phyloP scores from a whole-genome alignment of 2,888 invertebrate species.

The Tachystola acroxantha region DNA sequence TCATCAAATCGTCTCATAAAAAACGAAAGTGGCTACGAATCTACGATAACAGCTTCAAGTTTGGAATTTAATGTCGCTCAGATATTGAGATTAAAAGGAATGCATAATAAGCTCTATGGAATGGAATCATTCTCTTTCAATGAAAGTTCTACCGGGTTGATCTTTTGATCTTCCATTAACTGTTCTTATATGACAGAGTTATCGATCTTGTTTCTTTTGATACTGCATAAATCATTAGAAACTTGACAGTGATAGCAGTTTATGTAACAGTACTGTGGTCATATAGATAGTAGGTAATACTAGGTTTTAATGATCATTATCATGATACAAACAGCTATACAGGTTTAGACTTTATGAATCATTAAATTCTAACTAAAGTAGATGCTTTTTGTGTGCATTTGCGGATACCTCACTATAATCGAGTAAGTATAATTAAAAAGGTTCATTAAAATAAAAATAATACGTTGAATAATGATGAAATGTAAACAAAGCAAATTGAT shows the following conservation, averaged over 20 bases:
- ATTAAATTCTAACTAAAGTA: too few relatives aligned
- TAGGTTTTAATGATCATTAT: too few relatives aligned
- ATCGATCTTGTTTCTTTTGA: conserved; percentile 1
- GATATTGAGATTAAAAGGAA: too few relatives aligned
- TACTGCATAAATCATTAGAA: conserved; percentile 1
- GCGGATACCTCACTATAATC: too few relatives aligned
- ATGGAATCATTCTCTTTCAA: background rate
- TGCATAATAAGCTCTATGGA: background rate
- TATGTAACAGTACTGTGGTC: background rate
- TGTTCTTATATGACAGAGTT: background rate
- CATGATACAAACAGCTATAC: too few relatives aligned
- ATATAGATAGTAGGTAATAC: too few relatives aligned
- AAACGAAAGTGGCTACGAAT: background rate
- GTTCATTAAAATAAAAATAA: too few relatives aligned
- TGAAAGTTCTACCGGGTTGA: background rate
- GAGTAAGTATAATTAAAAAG: too few relatives aligned
- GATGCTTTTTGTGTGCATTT: too few relatives aligned
- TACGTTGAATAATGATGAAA: too few relatives aligned
- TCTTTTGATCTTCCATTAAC: background rate
- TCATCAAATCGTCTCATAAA: background rate
- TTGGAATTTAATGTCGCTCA: background rate
- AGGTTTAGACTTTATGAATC: too few relatives aligned
- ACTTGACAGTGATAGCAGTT: background rate
- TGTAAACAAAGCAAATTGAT: too few relatives aligned
- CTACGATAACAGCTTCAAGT: background rate